Evolutionary conservation across 2,797 vertebrate genomes (phyloP), one percentile per base, ranked within the genome.

Genomic region (Pelobates cultripes): DNA sequence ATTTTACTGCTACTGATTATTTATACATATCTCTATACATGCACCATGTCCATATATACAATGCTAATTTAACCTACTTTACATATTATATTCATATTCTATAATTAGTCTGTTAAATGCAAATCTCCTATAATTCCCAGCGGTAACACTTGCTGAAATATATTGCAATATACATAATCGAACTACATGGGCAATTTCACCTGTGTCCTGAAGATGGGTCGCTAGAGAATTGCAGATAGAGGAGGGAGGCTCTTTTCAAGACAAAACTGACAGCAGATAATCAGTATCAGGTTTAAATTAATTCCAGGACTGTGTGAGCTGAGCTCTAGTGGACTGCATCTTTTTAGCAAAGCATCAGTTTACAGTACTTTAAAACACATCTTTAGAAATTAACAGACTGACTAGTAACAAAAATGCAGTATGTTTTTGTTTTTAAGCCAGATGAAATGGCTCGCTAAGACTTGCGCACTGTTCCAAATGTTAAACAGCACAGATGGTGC

Each of bases 401-500:
- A 17, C 43, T 69, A 78, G 28, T 40, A 74, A 43, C 43, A 69
- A 14, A 73, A 67, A 78, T 41, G 41, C 64, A 45, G 17, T 15
- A 61, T 68, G 51, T 78, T 83, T 77, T 72, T 78, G 71, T 78
- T 68, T 53, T 12, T 42, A n/a, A 74, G 70, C 75, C 71, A 60
- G 42, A 66, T 78, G 70, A 78, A 61, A 83, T 69, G 75, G 70
- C 81, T 78, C 76, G 47, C 70, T 78, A 70, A 78, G 64, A 55
- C 70, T 78, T 45, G 40, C 4, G 43, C 53, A 74, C 64, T 74
- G 75, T 74, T 83, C 81, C 81, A 78, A 74, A 78, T 78, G 7
- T 51, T 60, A 75, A 69, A 43, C 75, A 70, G 75, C 75, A 83
- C 81, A 83, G 81, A 83, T 83, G 81, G 81, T 78, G 14, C 70